Evolutionary conservation across 2,888 invertebrate species (phyloP), one percentile per base, ranked within the genome.

Genomic region (Amphipoea oculea): DNA sequence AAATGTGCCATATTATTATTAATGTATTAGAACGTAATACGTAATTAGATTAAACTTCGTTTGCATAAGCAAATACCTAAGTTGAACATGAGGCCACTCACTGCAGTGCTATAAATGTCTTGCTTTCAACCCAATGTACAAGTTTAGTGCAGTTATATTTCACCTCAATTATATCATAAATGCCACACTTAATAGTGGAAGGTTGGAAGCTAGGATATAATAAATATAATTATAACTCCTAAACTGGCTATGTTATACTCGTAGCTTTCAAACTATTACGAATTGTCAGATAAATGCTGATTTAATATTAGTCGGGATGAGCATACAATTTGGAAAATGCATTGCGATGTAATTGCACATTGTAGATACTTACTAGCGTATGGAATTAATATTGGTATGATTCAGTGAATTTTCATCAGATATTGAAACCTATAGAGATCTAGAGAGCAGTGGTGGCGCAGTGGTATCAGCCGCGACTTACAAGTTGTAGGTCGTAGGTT

Each of bases 121-220:
- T 62, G 40, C 71, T 75, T 77, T 80, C 40, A 77, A 77, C 40
- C 40, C 36, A 66, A 69, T 74, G 72, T 36, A 77, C 57, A 69
- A 74, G 67, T 80, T 83, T 77, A 85, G 36, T 45, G 23, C 71
- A 79, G 63, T 67, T 80, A 67, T 85, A 85, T 83, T 80, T 85
- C 69, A 77, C 45, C 63, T 67, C 75, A 85, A 78, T 85, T 77
- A 85, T 70, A 80, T 80, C 76, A 80, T 85, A 83, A 85, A 85
- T 80, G 85, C 66, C 85, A 75, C 66, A 51, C 48, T 42, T 66
- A 77, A 80, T 63, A 20, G 29, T 57, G 60, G 40, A 51, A 84
- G 75, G 82, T 73, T 69, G 57, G 69, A 45, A 81, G 68, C 72
- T 75, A 73, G 63, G 57, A 69, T 75, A 69, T 75, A 51, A 62